phyloP scores from a whole-genome alignment of 2,888 invertebrate genomes.

The Scaptomyza flava region DNA sequence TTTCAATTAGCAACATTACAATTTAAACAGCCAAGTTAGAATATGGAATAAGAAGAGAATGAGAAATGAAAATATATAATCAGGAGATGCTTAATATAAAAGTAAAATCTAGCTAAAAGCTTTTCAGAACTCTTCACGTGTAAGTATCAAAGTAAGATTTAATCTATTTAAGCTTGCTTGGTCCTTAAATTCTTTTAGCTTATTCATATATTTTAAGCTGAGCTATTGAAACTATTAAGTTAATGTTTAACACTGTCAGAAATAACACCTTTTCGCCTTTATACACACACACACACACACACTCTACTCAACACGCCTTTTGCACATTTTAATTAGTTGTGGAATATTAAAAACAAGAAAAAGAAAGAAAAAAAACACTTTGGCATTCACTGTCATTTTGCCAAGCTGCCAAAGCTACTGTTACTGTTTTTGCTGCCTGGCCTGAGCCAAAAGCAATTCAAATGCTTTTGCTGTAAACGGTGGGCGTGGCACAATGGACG shows the following conservation, averaged over 20 bases:
- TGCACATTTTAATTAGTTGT: constrained; percentile 5
- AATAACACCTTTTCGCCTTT: not conserved
- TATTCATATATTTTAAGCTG: no score
- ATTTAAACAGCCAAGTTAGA: constrained; percentile 12
- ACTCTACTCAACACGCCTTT: not conserved
- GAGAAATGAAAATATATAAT: not conserved
- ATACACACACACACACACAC: not conserved
- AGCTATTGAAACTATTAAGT: not conserved
- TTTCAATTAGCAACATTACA: constrained; percentile 55
- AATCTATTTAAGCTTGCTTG: no score
- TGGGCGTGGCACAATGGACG: constrained; percentile 47
- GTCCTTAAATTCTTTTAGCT: no score
- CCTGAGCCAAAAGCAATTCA: constrained; percentile 31
- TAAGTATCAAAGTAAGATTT: no score
- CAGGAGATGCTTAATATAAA: not conserved
- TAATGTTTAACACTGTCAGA: not conserved
- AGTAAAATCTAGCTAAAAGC: no score
- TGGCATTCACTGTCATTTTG: constrained; percentile 25
- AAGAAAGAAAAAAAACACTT: not conserved
- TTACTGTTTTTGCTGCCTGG: not conserved
- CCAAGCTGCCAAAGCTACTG: constrained; percentile 6
- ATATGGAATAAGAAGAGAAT: not conserved
- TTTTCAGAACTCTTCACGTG: no score
- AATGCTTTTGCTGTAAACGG: constrained; percentile 42
- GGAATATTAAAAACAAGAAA: not conserved